Conservation (phyloP, 1,140 invertebrate genomes). For the Phymorhynchus buccinoides region DNA sequence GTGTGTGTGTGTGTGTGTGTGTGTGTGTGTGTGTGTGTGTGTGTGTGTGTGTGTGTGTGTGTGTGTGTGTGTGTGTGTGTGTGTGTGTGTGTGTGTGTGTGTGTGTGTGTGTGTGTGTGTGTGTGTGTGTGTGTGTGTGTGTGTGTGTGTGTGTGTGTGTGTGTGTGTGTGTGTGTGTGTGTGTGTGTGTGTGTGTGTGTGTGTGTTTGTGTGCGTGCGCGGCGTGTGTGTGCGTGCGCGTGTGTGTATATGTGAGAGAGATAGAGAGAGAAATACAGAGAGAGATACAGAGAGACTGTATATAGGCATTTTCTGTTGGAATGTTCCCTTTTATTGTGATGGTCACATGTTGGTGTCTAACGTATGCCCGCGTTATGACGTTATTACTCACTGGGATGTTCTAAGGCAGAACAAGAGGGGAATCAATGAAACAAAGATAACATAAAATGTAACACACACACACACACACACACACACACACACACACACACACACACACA, state of each 20-base stretch:
- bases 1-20: conserved; percentile 1
- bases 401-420: too few relatives aligned
- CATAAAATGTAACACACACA: too few relatives aligned
- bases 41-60: background rate
- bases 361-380: too few relatives aligned
- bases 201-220: too few relatives aligned
- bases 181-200: background rate
- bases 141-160: background rate
- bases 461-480: too few relatives aligned
- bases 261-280: too few relatives aligned
- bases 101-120: background rate
- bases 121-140: background rate
- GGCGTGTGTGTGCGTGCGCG: too few relatives aligned
- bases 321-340: background rate
- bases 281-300: too few relatives aligned
- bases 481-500: too few relatives aligned
- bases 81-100: conserved; percentile 14
- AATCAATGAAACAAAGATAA: too few relatives aligned
- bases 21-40: conserved; percentile 6
- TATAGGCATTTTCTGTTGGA: background rate
- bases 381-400: too few relatives aligned
- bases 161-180: background rate
- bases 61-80: background rate
- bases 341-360: background rate
- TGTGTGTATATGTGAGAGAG: too few relatives aligned